These are phyloP conservation scores for Myocastor coypus DNA, from an alignment of 2,113 vertebrate genomes.

Conservation along the genomic window DNA sequence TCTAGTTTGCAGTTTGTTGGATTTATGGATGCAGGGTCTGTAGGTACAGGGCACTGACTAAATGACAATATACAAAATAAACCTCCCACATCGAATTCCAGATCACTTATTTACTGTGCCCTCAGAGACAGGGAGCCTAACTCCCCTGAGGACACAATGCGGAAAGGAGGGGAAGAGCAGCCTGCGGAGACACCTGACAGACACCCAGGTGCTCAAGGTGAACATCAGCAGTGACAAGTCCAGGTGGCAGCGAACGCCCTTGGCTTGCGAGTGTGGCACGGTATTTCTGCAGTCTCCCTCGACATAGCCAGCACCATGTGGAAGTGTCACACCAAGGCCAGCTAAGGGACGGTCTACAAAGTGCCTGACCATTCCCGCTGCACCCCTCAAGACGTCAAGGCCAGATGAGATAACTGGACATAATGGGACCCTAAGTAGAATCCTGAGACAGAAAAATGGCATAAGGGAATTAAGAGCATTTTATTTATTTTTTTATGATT, in stretches of 20 bases:
- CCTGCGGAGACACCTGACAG: background rate
- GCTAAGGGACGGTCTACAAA: background rate
- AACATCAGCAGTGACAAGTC: background rate
- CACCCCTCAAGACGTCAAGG: background rate
- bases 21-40: background rate
- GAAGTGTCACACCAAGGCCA: background rate
- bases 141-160: background rate
- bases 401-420: background rate
- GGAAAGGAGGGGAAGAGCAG: background rate
- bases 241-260: too few species aligned
- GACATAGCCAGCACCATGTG: background rate
- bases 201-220: background rate
- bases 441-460: background rate
- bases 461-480: background rate
- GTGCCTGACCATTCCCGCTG: background rate
- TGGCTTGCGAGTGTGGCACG: background rate
- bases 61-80: background rate
- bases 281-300: background rate
- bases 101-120: background rate
- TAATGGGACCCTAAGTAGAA: background rate
- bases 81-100: background rate
- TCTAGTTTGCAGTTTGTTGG: background rate
- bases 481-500: too few species aligned
- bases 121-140: background rate
- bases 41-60: background rate